Evolutionary conservation across 2,113 vertebrate genomes (phyloP).

Genomic region (Ptychochromis oligacanthus): DNA sequence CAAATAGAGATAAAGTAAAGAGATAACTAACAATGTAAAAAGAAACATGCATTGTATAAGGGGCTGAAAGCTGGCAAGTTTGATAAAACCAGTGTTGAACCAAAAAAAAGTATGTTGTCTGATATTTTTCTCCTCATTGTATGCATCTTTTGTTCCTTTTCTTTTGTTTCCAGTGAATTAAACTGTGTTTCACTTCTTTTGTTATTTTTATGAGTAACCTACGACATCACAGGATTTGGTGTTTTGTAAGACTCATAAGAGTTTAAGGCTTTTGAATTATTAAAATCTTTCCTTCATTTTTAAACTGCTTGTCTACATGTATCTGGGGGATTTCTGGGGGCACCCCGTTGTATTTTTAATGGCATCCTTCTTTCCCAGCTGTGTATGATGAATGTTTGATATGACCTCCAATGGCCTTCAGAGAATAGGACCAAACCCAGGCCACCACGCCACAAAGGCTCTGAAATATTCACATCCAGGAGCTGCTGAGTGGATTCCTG

Average conservation of each 20-base stretch:
- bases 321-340: conserved; percentile 37
- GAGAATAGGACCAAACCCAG: conserved; percentile 37
- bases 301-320: neutral
- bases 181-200: neutral
- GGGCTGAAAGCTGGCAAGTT: neutral
- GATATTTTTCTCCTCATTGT: neutral
- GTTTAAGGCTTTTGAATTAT: conserved; percentile 46
- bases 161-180: neutral
- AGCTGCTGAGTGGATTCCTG: conserved; percentile 38
- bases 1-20: neutral
- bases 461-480: conserved; percentile 65
- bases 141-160: neutral
- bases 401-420: conserved; percentile 38
- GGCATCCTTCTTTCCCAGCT: conserved; percentile 47
- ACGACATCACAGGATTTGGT: conserved; percentile 15
- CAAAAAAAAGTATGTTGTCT: neutral
- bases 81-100: neutral
- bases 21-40: neutral
- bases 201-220: conserved; percentile 32
- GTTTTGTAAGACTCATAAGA: conserved; percentile 28
- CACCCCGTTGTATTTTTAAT: conserved; percentile 73
- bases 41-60: neutral
- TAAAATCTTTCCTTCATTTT: conserved; percentile 29
- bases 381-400: conserved; percentile 77
- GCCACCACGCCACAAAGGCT: conserved; percentile 33